These are phyloP conservation scores for Ormia ochracea DNA, from an alignment of 2,888 invertebrate genomes.

Conservation along the genomic window DNA sequence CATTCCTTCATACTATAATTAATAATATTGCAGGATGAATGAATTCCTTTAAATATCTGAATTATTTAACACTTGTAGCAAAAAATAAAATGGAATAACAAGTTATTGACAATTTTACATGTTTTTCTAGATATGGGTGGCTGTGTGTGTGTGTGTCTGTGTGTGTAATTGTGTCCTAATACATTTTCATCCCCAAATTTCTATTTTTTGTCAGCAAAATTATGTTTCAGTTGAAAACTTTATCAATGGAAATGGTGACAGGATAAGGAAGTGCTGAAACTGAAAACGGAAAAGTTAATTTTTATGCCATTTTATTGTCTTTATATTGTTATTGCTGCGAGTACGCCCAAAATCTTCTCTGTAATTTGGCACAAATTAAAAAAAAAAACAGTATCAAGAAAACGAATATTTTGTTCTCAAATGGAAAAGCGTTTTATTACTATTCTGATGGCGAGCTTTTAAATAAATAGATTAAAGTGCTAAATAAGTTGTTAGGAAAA, in stretches of 20 bases:
- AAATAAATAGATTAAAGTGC: constrained; percentile 7
- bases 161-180: too few relatives aligned
- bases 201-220: background rate
- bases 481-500: constrained; percentile 15
- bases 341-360: constrained; percentile 30
- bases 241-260: constrained; percentile 2
- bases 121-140: too few relatives aligned
- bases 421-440: background rate
- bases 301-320: background rate
- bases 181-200: background rate
- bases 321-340: background rate
- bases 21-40: background rate
- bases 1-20: too few relatives aligned
- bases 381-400: constrained; percentile 8
- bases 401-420: background rate
- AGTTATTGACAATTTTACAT: constrained; percentile 17
- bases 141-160: too few relatives aligned
- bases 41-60: background rate
- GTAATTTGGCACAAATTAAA: constrained; percentile 9
- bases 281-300: constrained; percentile 3
- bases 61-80: background rate
- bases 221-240: constrained; percentile 4
- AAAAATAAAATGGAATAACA: background rate
- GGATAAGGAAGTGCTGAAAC: constrained; percentile 16
- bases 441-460: background rate